phyloP scores from a whole-genome alignment of 2,797 vertebrate genomes.

The Paguma larvata region DNA sequence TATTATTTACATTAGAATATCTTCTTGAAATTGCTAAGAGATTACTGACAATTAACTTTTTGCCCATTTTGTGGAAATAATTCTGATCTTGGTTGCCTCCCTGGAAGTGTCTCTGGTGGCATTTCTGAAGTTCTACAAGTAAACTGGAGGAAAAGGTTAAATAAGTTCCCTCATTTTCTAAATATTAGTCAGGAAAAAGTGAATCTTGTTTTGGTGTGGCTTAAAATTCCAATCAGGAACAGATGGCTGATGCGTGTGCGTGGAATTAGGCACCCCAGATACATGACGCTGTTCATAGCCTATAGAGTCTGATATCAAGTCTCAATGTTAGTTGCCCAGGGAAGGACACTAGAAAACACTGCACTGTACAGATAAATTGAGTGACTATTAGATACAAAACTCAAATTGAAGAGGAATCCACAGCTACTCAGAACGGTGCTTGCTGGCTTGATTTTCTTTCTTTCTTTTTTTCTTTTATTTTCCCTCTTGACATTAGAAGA shows the following conservation, averaged over 20 bases:
- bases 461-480: neutral
- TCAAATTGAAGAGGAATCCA: neutral
- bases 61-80: neutral
- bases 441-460: neutral
- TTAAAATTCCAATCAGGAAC: neutral
- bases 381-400: too few species aligned
- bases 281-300: neutral
- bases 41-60: conserved; percentile 50
- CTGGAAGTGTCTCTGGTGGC: neutral
- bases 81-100: neutral
- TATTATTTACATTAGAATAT: conserved; percentile 48
- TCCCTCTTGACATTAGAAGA: neutral
- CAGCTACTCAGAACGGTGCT: neutral
- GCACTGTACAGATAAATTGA: neutral
- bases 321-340: neutral
- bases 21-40: conserved; percentile 54
- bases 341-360: neutral
- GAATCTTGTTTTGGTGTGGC: neutral
- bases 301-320: neutral
- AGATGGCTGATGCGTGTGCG: neutral
- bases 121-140: neutral
- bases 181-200: neutral
- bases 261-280: neutral
- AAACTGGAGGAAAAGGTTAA: neutral
- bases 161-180: neutral